Evolutionary conservation across 2,113 vertebrate species (phyloP), one percentile per base, ranked within the genome.

Genomic region (Cariama cristata): DNA sequence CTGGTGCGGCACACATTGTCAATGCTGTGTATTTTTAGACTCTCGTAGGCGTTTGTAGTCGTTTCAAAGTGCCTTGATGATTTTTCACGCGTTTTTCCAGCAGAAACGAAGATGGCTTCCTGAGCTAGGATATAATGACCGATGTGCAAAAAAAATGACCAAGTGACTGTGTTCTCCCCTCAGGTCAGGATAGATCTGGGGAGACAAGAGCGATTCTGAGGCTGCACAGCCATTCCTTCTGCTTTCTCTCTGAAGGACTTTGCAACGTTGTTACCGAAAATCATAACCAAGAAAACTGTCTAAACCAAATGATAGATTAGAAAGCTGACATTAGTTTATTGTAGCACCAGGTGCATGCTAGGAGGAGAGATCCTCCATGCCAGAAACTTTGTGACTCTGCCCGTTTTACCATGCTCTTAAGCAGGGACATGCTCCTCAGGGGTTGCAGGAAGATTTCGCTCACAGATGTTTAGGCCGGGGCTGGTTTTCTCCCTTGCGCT

Each of bases 11-110:
- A 45, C 62, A 38, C 67, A 18, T 59, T 90, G 66, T 84, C 77
- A 89, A 1, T 47, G 77, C 60, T 66, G 53, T 2, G 0, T 97
- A 97, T 95, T 96, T 97, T 95, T 96, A 97, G 93, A 69, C 22
- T n/a, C 21, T 11, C 22, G 95, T 96, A 95, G 95, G 96, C 4
- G 77, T 94, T 67, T 30, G 35, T 59, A 81, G 77, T 85, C 0
- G 0, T 72, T 95, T 84, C 20, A 4, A 86, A 79, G 69, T 19
- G 62, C 69, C 69, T 64, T 62, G 60, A 67, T 88, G 56, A 60
- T 89, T 93, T 88, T 89, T 71, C 59, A 55, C 11, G 4, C 3
- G 0, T 63, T 90, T 86, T 93, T 63, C 47, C 59, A 93, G 42
- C 33, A 72, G 47, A 24, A 75, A 56, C 44, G 21, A 80, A 83